phyloP scores from a whole-genome alignment of 1,140 invertebrate species.

The Drosophila virilis region DNA sequence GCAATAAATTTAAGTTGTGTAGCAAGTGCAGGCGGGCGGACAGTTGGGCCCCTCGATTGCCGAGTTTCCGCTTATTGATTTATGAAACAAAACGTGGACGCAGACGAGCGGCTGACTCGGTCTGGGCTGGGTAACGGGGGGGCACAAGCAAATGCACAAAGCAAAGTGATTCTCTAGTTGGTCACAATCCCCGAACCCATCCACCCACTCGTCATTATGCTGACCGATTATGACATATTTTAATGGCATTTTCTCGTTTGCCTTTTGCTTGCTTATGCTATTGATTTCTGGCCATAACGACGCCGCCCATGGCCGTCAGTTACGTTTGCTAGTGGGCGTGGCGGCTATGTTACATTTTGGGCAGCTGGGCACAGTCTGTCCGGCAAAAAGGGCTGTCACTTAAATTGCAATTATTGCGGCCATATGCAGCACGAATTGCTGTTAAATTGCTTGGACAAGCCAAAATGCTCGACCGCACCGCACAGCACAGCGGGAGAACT shows the following conservation, averaged over 20 bases:
- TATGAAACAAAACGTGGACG: constrained; percentile 52
- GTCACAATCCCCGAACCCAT: too few species aligned
- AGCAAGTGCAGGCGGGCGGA: background rate
- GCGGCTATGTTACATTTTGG: background rate
- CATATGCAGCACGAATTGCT: constrained; percentile 46
- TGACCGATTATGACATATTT: constrained; percentile 81
- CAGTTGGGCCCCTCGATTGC: constrained; percentile 32
- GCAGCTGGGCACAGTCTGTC: constrained; percentile 13
- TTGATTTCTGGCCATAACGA: constrained; percentile 72
- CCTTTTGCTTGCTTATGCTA: constrained; percentile 64
- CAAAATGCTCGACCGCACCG: background rate
- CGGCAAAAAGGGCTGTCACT: constrained; percentile 39
- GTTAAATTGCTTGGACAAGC: constrained; percentile 13
- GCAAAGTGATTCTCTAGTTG: background rate
- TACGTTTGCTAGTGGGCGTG: too few species aligned
- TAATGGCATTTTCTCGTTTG: constrained; percentile 76
- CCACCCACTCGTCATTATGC: constrained; percentile 69
- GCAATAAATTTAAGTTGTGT: constrained; percentile 58
- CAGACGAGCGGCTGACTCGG: constrained; percentile 4
- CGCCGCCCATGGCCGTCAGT: background rate
- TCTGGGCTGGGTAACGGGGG: background rate
- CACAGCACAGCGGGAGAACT: background rate
- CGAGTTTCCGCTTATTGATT: constrained; percentile 74
- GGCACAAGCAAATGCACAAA: constrained; percentile 7
- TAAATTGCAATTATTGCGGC: constrained; percentile 59